Base-by-base conservation (phyloP, 2,113 vertebrate genomes). In the Tachycineta bicolor region DNA sequence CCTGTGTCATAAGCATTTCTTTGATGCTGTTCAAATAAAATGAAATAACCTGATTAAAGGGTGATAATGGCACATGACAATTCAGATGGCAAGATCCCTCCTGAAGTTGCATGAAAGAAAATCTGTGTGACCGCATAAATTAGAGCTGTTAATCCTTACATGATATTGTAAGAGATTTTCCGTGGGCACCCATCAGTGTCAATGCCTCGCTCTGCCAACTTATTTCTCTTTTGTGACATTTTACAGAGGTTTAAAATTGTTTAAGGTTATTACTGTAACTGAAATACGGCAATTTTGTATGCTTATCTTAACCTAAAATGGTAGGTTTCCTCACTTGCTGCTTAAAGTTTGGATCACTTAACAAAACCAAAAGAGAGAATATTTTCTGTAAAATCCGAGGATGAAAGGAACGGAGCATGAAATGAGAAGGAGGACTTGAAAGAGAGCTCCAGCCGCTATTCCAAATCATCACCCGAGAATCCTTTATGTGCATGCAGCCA, bases 1-100 rank as follows among this genome's bases (percentile, higher is more conserved):
- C 99, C 90, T 99, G 99, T 34, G 99, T 99, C 98, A 98, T 99
- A 26, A 99, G 98, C 95, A 98, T 98, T 92, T 99, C 98, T 90
- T 98, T 99, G 95, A 99, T 99, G 94, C 99, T 99, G 97, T 82
- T 46, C 70, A 71, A 75, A 90, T 90, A 83, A 95, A 93, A 98
- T 0, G 15, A 75, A 95, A 94, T 82, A 96, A 87, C 83, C 85
- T 90, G 94, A 93, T 96, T 95, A 96, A 71, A 68, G 87, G 86
- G 70, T 65, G 89, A 94, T 92, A 94, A 92, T 89, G 83, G 93
- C 93, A 95, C 75, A 91, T 80, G 93, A 95, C 95, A 93, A 96
- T 94, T 96, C 95, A 83, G 96, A 96, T 86, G 73, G 90, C 93
- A 84, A 93, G 88, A 83, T 94, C 88, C 86, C 18, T 96, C 92